Conservation (phyloP, 2,113 vertebrate genomes). For the Lophochroa leadbeateri region DNA sequence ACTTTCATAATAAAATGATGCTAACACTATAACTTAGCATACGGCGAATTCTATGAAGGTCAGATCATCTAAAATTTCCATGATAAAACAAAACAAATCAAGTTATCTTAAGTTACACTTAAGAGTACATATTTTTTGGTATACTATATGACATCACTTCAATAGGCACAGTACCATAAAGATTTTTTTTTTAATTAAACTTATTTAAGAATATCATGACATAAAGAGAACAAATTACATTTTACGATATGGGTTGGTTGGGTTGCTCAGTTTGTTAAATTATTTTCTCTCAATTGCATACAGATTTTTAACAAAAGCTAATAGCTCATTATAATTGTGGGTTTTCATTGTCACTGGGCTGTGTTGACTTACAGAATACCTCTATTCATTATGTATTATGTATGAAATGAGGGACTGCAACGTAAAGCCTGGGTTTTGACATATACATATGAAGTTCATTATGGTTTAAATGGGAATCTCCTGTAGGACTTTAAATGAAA, state of each 20-base stretch:
- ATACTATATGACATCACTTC: background rate
- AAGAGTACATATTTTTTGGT: background rate
- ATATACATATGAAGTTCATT: fast-evolving
- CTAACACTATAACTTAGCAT: background rate
- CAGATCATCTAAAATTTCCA: background rate
- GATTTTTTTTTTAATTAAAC: background rate
- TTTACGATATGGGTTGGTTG: background rate
- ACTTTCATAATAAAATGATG: background rate
- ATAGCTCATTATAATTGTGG: background rate
- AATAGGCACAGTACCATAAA: slow-evolving; percentile 27
- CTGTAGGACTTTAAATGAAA: background rate
- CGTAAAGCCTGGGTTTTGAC: background rate
- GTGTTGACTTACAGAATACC: background rate
- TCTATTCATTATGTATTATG: background rate
- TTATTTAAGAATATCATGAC: background rate
- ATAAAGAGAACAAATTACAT: background rate
- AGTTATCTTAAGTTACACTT: background rate
- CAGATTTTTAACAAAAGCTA: background rate
- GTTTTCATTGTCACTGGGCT: background rate
- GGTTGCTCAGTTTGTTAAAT: background rate
- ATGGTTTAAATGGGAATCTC: background rate
- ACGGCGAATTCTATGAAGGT: background rate
- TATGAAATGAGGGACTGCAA: background rate
- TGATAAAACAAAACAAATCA: background rate
- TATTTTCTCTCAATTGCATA: background rate